Evolutionary conservation across 2,113 vertebrate species (phyloP).

Genomic region (Oenanthe oenanthe): DNA sequence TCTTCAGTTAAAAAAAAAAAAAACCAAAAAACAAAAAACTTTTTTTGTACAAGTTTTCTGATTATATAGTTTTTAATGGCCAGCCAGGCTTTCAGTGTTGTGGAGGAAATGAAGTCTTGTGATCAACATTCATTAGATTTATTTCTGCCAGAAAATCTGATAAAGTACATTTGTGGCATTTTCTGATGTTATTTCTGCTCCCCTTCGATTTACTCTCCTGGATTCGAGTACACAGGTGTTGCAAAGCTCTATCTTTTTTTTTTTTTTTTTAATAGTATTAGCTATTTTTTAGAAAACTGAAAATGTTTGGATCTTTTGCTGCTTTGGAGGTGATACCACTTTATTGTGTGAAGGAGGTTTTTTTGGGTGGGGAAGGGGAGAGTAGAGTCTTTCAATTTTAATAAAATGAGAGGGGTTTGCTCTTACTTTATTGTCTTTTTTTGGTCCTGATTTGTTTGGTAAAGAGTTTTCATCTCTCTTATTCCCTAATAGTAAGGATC

Average conservation of each 20-base stretch:
- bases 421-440: neutral
- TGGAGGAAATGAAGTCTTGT: neutral
- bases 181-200: neutral
- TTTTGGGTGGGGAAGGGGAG: fast-evolving
- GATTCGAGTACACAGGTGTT: neutral
- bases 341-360: neutral
- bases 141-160: neutral
- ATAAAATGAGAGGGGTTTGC: neutral
- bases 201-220: neutral
- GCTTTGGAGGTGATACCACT: neutral
- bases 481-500: neutral
- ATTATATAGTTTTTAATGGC: neutral
- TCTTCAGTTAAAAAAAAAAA: neutral
- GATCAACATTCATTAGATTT: neutral
- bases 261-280: neutral
- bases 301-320: neutral
- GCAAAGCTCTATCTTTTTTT: neutral
- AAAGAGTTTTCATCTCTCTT: neutral
- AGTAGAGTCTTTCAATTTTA: neutral
- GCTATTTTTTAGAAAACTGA: neutral
- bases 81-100: neutral
- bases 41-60: neutral
- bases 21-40: neutral
- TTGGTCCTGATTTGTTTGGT: neutral
- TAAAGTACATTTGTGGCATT: neutral